These are phyloP conservation scores for Rhodeus uyekii DNA, from an alignment of 2,797 vertebrate genomes.

Conservation along the genomic window DNA sequence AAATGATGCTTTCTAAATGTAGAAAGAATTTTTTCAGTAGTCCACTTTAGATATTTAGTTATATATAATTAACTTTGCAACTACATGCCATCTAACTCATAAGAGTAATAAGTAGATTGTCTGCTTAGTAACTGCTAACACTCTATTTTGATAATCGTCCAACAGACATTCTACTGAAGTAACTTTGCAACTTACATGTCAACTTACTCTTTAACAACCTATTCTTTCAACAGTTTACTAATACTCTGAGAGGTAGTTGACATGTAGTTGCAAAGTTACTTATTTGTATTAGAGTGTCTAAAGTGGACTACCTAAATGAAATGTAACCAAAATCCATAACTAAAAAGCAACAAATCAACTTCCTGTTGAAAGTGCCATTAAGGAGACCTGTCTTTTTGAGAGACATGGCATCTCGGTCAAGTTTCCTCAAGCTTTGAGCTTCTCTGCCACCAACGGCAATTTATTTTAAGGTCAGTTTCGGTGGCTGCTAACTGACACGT, in stretches of 20 bases:
- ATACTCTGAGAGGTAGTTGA: background rate
- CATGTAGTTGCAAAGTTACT: background rate
- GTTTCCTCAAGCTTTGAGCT: slow-evolving; percentile 50
- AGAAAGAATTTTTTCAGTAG: background rate
- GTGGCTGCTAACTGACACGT: slow-evolving; percentile 60
- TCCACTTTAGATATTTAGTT: background rate
- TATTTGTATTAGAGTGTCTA: background rate
- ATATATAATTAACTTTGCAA: background rate
- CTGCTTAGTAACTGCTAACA: background rate
- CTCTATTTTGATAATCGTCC: background rate
- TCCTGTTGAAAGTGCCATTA: background rate
- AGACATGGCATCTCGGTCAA: slow-evolving; percentile 46
- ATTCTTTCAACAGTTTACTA: background rate
- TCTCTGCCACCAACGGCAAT: slow-evolving; percentile 24
- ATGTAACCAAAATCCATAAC: background rate
- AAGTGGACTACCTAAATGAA: background rate
- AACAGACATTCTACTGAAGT: background rate
- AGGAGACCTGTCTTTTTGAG: slow-evolving; percentile 7
- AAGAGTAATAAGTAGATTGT: background rate
- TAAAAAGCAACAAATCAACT: background rate
- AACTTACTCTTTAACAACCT: background rate
- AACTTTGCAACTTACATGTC: background rate
- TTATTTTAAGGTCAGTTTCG: slow-evolving; percentile 61
- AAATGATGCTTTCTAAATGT: background rate
- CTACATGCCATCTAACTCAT: background rate